Conservation (phyloP, 1,140 invertebrate genomes). For the Drosophila rhopaloa region DNA sequence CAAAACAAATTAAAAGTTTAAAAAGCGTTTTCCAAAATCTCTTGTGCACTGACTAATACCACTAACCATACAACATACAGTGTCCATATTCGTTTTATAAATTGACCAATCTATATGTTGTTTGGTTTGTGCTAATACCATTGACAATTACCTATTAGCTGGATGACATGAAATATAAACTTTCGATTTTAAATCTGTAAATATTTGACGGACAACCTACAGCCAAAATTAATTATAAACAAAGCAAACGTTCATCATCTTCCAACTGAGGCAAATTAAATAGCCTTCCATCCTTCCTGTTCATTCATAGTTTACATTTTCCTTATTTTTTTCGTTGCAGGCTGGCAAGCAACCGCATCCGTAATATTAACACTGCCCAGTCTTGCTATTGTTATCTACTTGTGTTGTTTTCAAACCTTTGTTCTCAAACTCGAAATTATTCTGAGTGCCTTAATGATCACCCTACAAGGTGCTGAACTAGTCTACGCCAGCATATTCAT, state of each 20-base stretch:
- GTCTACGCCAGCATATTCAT: constrained; percentile 91
- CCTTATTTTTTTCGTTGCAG: constrained; percentile 73
- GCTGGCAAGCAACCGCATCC: constrained; percentile 91
- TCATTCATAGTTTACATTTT: neutral
- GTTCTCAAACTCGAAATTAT: constrained; percentile 94
- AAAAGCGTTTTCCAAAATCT: no score
- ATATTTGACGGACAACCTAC: neutral
- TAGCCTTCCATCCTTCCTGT: neutral
- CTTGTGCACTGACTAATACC: no score
- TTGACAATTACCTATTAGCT: no score
- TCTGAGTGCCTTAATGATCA: constrained; percentile 93
- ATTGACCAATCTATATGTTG: no score
- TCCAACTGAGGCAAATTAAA: neutral
- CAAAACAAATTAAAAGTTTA: no score
- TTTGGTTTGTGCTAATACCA: no score
- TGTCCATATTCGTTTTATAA: no score
- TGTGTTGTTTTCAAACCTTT: constrained; percentile 93
- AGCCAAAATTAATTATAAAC: neutral
- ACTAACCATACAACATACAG: no score
- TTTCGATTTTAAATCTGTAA: neutral
- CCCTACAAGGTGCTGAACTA: constrained; percentile 91
- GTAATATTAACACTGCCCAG: constrained; percentile 93
- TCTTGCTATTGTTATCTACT: constrained; percentile 91
- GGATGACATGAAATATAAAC: neutral
- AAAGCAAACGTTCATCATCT: neutral